A percentile compares a stretch with the other conserved stretches of the same genome.
Conservation (phyloP, 1,140 invertebrate species). For the Formica exsecta region DNA sequence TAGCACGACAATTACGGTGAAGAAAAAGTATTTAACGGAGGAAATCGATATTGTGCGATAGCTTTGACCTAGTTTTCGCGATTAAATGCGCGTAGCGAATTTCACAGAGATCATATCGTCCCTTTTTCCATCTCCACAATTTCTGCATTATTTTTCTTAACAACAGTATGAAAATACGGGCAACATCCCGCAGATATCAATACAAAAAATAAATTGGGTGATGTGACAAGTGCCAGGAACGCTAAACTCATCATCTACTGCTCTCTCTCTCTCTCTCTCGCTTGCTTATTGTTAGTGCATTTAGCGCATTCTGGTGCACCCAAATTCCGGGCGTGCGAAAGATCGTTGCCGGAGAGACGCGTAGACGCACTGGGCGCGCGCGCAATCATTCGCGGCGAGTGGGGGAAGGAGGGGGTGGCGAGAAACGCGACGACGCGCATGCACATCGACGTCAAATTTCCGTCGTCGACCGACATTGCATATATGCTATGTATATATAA, state of each 20-base stretch:
- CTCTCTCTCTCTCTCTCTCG: conserved; percentile 9
- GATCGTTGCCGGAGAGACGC: conserved; percentile 16
- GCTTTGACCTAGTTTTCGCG: conserved; percentile 13
- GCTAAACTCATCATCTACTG: background rate
- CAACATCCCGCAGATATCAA: background rate
- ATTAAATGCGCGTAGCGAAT: background rate
- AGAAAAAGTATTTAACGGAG: background rate
- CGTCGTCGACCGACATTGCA: conserved; percentile 30
- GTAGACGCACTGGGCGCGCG: conserved; percentile 1
- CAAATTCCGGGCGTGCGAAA: conserved; percentile 59
- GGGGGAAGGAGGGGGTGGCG: background rate
- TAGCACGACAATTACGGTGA: background rate
- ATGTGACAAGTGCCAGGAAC: conserved; percentile 23
- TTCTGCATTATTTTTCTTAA: background rate
- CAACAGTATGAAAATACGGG: conserved; percentile 4
- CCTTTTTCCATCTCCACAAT: background rate
- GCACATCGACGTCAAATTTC: conserved; percentile 42
- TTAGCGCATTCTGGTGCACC: conserved; percentile 46
- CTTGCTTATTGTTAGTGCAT: background rate
- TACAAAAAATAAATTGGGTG: background rate
- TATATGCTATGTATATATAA: conserved; percentile 7
- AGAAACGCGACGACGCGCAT: conserved; percentile 50
- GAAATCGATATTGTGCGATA: conserved; percentile 31
- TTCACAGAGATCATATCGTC: background rate
- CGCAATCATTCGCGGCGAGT: conserved; percentile 1